These are phyloP conservation scores for Nebria salina DNA, from an alignment of 2,888 invertebrate species.

Conservation along the genomic window DNA sequence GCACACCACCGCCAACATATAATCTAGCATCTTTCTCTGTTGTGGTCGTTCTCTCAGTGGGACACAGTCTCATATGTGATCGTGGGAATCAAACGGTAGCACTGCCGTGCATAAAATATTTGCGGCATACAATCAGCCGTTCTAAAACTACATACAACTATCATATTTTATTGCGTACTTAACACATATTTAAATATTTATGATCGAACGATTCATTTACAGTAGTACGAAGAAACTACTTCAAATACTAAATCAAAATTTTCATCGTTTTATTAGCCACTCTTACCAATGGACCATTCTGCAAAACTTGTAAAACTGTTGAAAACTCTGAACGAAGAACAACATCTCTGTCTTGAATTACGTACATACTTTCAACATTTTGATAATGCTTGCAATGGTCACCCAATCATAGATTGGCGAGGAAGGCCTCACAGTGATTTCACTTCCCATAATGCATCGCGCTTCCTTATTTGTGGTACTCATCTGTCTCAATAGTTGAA, in stretches of 20 bases:
- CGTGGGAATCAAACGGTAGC: conserved; percentile 43
- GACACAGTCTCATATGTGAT: conserved; percentile 42
- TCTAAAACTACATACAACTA: conserved; percentile 18
- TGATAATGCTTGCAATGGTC: no score
- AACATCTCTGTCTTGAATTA: no score
- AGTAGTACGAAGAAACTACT: background rate
- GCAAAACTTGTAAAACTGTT: no score
- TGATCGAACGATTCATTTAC: background rate
- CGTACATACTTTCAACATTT: no score
- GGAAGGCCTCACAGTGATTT: background rate
- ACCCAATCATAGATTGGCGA: no score
- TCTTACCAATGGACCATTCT: no score
- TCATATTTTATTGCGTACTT: background rate
- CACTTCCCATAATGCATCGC: conserved; percentile 28
- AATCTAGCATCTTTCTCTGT: conserved; percentile 20
- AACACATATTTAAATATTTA: conserved; percentile 1
- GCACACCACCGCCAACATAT: background rate
- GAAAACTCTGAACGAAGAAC: no score
- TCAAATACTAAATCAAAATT: no score
- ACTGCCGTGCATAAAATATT: conserved; percentile 40
- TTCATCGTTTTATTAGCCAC: no score
- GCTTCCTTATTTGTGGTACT: background rate
- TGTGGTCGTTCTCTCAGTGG: conserved; percentile 27
- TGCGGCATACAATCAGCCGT: conserved; percentile 19
- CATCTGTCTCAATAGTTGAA: background rate